phyloP scores from a whole-genome alignment of 2,888 invertebrate species.

The Dryobota labecula region DNA sequence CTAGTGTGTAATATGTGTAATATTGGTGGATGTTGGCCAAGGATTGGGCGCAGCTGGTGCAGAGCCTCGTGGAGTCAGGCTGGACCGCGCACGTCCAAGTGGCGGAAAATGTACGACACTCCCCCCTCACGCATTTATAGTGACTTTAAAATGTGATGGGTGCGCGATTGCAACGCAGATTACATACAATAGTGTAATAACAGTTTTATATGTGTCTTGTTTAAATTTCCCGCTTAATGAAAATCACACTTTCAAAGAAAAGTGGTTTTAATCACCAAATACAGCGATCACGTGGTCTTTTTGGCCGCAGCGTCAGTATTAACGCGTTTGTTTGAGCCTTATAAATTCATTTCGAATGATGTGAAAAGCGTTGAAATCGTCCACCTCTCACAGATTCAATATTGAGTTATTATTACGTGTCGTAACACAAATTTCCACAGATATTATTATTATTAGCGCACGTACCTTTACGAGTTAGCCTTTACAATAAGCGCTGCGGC shows the following conservation, averaged over 20 bases:
- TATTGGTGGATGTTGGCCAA: constrained; percentile 90
- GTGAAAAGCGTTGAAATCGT: constrained; percentile 52
- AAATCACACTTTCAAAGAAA: background rate
- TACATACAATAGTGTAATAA: constrained; percentile 5
- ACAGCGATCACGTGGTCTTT: background rate
- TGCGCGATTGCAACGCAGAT: constrained; percentile 57
- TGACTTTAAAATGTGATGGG: constrained; percentile 57
- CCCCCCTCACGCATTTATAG: constrained; percentile 71
- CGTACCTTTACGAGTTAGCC: constrained; percentile 59
- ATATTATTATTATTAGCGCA: constrained; percentile 64
- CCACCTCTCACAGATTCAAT: constrained; percentile 57
- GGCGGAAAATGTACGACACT: constrained; percentile 90
- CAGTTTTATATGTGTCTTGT: background rate
- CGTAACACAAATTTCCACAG: constrained; percentile 66
- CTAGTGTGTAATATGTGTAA: constrained; percentile 79
- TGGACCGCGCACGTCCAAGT: constrained; percentile 96
- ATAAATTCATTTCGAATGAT: background rate
- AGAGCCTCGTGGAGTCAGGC: constrained; percentile 95
- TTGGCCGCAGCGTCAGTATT: background rate
- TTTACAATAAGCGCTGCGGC: constrained; percentile 55
- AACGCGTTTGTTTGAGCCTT: background rate
- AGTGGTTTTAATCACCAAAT: background rate
- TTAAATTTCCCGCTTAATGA: background rate
- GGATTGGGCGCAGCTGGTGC: constrained; percentile 97
- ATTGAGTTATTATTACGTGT: constrained; percentile 65